These are phyloP conservation scores for Andrena bucephala DNA, from an alignment of 2,888 invertebrate species.

Conservation along the genomic window DNA sequence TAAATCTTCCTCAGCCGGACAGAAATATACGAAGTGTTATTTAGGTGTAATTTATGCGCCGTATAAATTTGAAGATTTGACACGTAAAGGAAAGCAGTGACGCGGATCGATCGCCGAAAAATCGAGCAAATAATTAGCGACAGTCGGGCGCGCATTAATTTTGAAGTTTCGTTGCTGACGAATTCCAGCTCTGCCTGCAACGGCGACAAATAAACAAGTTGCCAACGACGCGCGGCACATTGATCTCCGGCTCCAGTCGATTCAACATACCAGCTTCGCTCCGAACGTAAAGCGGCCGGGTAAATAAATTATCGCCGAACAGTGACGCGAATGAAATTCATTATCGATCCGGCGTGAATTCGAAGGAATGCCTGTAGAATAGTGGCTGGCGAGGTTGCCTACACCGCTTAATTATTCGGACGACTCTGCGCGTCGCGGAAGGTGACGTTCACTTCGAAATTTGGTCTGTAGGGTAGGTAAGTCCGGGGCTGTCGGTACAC, in stretches of 20 bases:
- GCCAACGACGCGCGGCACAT: constrained; percentile 21
- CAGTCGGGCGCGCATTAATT: constrained; percentile 6
- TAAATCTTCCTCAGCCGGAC: not conserved
- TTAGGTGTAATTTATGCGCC: not conserved
- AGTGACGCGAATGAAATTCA: constrained; percentile 52
- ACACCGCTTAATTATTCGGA: not conserved
- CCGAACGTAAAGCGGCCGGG: constrained; percentile 15
- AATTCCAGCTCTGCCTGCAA: not conserved
- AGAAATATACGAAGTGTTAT: not conserved
- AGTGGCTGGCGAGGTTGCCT: not conserved
- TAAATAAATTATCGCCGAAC: constrained; percentile 51
- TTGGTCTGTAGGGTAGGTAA: not conserved
- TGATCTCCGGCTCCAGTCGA: constrained; percentile 44
- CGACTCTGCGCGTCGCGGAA: not conserved
- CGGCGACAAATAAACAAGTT: constrained; percentile 45
- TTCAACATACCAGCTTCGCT: constrained; percentile 25
- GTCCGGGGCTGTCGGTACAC: no score
- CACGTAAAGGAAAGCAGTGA: not conserved
- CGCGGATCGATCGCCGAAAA: constrained; percentile 1
- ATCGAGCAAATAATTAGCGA: constrained; percentile 15
- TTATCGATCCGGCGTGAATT: constrained; percentile 36
- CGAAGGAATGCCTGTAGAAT: constrained; percentile 36
- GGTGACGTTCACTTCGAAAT: not conserved
- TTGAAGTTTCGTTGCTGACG: constrained; percentile 20
- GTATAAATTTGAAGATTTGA: not conserved